phyloP scores from a whole-genome alignment of 2,113 vertebrate genomes.

The Camelus bactrianus region DNA sequence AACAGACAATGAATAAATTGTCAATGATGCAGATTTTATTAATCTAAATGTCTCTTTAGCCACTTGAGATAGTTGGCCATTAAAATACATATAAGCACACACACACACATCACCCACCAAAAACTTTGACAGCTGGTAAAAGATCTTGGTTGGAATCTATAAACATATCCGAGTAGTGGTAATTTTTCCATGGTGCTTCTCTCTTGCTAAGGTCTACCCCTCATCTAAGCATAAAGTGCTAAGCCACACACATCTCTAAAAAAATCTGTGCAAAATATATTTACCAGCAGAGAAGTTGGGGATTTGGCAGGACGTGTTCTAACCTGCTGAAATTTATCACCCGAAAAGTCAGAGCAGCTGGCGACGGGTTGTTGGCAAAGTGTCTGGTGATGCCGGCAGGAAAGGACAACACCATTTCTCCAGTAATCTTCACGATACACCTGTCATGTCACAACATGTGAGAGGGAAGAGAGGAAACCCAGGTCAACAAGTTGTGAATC shows the following conservation, averaged over 20 bases:
- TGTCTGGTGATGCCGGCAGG: constrained; percentile 98
- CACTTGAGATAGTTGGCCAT: neutral
- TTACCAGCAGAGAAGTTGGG: constrained; percentile 99
- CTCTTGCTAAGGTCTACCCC: neutral
- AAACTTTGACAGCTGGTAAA: neutral
- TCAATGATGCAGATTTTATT: neutral
- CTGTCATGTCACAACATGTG: constrained; percentile 81
- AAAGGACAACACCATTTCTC: constrained; percentile 98
- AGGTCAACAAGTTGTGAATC: constrained; percentile 13
- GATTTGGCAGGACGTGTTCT: constrained; percentile 98
- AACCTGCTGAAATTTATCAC: constrained; percentile 95
- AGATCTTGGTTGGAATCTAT: neutral
- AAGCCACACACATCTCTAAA: constrained; percentile 10
- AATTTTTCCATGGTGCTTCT: neutral
- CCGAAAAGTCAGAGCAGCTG: constrained; percentile 94
- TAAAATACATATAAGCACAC: neutral
- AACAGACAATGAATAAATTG: neutral
- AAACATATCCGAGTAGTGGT: neutral
- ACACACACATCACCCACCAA: neutral
- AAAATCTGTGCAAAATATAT: constrained; percentile 70
- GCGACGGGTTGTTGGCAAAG: constrained; percentile 95
- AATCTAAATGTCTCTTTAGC: neutral
- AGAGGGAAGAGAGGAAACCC: constrained; percentile 19
- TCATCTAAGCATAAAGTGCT: neutral
- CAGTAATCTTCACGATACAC: constrained; percentile 97